These are phyloP conservation scores for Urocynchramus pylzowi DNA, from an alignment of 2,113 vertebrate genomes.

Conservation along the genomic window DNA sequence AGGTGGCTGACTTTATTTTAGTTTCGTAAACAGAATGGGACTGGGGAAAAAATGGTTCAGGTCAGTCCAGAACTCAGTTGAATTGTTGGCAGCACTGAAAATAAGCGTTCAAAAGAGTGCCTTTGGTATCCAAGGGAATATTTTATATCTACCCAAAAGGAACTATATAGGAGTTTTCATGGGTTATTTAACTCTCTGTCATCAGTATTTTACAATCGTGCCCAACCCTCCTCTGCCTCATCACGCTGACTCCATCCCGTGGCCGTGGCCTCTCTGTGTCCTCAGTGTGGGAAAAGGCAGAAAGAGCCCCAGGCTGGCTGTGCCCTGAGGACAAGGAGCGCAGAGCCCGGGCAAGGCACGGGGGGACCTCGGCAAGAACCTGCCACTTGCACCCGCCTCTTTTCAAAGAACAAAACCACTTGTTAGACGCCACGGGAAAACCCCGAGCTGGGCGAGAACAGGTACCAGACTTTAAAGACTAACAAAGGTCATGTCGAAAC, in stretches of 20 bases:
- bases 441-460: background rate
- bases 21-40: background rate
- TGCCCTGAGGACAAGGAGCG: background rate
- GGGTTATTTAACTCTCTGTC: constrained; percentile 1
- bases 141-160: background rate
- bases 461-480: constrained; percentile 6
- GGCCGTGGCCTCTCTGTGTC: rapidly evolving
- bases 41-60: background rate
- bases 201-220: background rate
- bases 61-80: background rate
- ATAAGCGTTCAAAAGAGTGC: background rate
- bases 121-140: background rate
- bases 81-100: background rate
- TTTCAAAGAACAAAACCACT: constrained; percentile 29
- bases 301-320: background rate
- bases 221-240: background rate
- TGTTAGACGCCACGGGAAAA: background rate
- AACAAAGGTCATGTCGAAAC: background rate
- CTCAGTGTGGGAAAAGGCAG: background rate
- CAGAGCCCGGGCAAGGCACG: background rate
- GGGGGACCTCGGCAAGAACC: background rate
- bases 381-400: background rate
- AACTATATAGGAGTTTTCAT: background rate
- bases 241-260: background rate
- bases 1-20: background rate